Evolutionary conservation across 1,140 invertebrate species (phyloP).

Genomic region (Pachypsylla venusta): DNA sequence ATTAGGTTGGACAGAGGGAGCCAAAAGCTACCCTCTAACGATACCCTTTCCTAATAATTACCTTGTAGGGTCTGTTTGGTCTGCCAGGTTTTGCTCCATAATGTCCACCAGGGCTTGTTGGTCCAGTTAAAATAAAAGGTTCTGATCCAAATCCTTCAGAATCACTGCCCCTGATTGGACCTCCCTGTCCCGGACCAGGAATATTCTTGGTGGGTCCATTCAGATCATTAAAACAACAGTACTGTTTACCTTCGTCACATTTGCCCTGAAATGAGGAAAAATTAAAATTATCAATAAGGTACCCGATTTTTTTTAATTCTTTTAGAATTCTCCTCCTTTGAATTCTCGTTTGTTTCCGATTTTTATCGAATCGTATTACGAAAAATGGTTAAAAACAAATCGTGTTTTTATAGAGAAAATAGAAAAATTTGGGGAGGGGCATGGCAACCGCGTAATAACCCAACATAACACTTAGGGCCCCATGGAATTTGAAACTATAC

Average conservation of each 20-base stretch:
- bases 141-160: conserved; percentile 1
- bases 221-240: conserved; percentile 35
- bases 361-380: no score
- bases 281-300: not conserved
- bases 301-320: no score
- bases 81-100: not conserved
- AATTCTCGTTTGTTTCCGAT: conserved; percentile 12
- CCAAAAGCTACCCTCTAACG: no score
- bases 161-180: conserved; percentile 2
- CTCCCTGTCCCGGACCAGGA: no score
- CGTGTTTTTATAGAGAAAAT: no score
- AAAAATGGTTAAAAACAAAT: no score
- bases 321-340: no score
- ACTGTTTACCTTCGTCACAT: conserved; percentile 37
- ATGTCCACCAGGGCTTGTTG: not conserved
- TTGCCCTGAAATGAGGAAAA: conserved; percentile 32
- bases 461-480: no score
- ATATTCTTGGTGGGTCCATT: not conserved
- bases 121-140: not conserved
- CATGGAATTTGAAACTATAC: no score
- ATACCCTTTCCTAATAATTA: not conserved
- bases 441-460: no score
- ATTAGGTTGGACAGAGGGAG: no score
- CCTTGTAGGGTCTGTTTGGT: not conserved
- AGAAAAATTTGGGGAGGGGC: no score